Evolutionary conservation across 2,797 vertebrate species (phyloP).

Genomic region (Onychomys arenicola): DNA sequence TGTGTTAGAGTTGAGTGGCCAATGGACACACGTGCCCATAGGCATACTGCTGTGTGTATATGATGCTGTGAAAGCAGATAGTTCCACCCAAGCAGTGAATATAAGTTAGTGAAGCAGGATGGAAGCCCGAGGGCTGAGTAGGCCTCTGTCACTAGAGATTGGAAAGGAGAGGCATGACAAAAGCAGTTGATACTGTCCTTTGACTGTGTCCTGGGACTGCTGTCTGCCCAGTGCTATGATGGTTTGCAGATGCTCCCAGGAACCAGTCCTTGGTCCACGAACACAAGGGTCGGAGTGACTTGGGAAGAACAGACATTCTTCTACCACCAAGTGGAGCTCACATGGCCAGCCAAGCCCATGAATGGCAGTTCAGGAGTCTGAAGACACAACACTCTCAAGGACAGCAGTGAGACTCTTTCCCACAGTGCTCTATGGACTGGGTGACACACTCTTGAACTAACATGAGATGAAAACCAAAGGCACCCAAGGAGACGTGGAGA

Average conservation of each 20-base stretch:
- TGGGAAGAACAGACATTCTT: not conserved
- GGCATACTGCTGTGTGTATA: too few relatives aligned
- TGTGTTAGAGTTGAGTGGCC: not conserved
- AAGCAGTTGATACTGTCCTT: not conserved
- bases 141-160: too few relatives aligned
- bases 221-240: not conserved
- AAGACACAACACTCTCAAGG: not conserved
- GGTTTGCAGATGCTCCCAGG: not conserved
- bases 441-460: not conserved
- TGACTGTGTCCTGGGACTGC: too few relatives aligned
- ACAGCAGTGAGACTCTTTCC: not conserved
- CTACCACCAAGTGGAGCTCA: not conserved
- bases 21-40: not conserved
- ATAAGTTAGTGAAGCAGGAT: not conserved
- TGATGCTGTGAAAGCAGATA: not conserved
- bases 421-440: not conserved
- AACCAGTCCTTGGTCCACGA: not conserved
- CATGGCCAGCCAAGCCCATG: too few relatives aligned
- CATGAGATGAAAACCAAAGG: not conserved
- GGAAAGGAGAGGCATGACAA: not conserved
- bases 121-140: not conserved
- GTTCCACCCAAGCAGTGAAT: not conserved
- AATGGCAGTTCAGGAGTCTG: not conserved
- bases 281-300: not conserved
- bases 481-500: not conserved